Evolutionary conservation across 2,888 invertebrate genomes (phyloP), one percentile per base, ranked within the genome.

Genomic region (Crioceris asparagi): DNA sequence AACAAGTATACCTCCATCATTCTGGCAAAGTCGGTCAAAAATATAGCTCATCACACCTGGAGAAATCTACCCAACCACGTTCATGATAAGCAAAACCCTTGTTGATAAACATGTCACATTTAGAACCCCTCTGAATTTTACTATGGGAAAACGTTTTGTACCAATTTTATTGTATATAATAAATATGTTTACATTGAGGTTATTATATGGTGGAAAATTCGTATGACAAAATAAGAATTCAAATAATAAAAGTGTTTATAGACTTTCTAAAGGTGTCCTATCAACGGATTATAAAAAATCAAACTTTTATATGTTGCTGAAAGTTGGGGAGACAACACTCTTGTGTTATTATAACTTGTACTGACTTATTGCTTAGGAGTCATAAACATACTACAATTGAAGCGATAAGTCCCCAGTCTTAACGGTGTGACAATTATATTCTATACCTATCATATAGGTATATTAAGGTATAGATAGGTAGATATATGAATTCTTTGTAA

Each of bases 71-170:
- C 27, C 27, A 27, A 11, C 27, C 27, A 5, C 15, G 12, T 6
- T 6, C 27, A 27, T 27, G 15, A 27, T 15, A 15, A 8, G 14
- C 14, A 27, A 14, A 34, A 18, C 39, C 35, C 35, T 39, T 48
- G 49, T 53, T 51, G 53, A 53, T 53, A 53, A 53, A 53, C 53
- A 53, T 47, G 50, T 51, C 51, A 40, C 40, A 15, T 33, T 40
- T 43, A 40, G 40, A 35, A 39, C 25, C 40, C 25, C 38, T 43
- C 30, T 17, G 31, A 33, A 36, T 16, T 32, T 39, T 32, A 36
- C 39, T 30, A 33, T 36, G 34, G 18, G 30, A 36, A 43, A 31
- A 35, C 39, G 36, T 43, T 40, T 38, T 38, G 32, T 34, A 17
- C 29, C 36, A 32, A 34, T 40, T 43, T 43, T 43, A 43, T 43